phyloP scores from a whole-genome alignment of 2,888 invertebrate genomes.

The Chloromyia formosa region DNA sequence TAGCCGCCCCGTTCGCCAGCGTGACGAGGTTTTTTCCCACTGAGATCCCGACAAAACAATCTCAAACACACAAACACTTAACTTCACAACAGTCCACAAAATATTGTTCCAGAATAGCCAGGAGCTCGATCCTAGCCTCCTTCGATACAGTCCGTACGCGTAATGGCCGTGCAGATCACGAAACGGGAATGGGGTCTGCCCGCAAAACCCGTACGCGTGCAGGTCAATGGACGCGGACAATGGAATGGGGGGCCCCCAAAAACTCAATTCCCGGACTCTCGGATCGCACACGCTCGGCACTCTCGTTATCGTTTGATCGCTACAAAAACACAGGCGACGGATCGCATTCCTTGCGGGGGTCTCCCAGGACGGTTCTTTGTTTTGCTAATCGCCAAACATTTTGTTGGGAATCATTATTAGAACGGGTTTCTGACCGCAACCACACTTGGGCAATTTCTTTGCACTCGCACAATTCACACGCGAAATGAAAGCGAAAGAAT shows the following conservation, averaged over 20 bases:
- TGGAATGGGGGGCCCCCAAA: background rate
- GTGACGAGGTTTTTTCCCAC: slow-evolving; percentile 44
- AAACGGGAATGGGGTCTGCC: background rate
- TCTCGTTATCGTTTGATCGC: too few species aligned
- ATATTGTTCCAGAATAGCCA: too few species aligned
- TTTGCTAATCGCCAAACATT: slow-evolving; percentile 42
- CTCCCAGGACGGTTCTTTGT: slow-evolving; percentile 38
- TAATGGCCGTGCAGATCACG: background rate
- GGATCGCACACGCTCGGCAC: too few species aligned
- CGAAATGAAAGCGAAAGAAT: background rate
- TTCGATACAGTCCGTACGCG: background rate
- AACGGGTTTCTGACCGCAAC: slow-evolving; percentile 30
- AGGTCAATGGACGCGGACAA: background rate
- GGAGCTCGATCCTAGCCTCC: too few species aligned
- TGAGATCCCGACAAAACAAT: background rate
- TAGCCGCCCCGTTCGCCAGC: slow-evolving; percentile 54
- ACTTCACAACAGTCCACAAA: slow-evolving; percentile 9
- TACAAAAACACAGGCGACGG: background rate
- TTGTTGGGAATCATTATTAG: slow-evolving; percentile 37
- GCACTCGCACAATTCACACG: background rate
- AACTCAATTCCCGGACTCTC: background rate
- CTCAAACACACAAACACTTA: background rate
- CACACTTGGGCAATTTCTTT: slow-evolving; percentile 17
- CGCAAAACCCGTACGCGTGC: too few species aligned
- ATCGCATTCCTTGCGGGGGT: slow-evolving; percentile 30